A percentile compares a stretch with the other conserved stretches of the same genome.
phyloP scores from a whole-genome alignment of 2,888 invertebrate species.

The Liposcelis brunnea region DNA sequence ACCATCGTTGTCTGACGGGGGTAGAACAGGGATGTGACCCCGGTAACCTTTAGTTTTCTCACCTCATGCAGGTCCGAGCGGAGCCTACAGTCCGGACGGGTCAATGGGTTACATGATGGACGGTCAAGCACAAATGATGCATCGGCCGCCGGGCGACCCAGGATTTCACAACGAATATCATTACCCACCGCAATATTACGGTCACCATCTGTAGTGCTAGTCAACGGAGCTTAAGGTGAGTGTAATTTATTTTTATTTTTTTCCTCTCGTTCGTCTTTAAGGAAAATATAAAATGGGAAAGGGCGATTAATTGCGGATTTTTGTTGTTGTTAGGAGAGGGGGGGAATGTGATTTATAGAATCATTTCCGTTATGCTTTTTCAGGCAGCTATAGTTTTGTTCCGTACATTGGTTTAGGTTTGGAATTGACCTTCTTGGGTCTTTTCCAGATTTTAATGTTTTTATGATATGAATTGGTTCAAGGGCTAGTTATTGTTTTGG shows the following conservation, averaged over 20 bases:
- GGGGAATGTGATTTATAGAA: conserved; percentile 13
- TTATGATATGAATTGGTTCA: too few species aligned
- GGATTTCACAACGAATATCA: conserved; percentile 90
- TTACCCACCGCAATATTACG: conserved; percentile 84
- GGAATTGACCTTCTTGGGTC: too few species aligned
- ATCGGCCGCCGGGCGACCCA: conserved; percentile 83
- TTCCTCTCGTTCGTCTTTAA: conserved; percentile 15
- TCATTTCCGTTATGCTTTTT: conserved; percentile 15
- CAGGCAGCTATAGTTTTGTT: too few species aligned
- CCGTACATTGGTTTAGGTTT: too few species aligned
- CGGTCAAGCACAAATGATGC: conserved; percentile 89
- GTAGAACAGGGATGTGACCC: conserved; percentile 37
- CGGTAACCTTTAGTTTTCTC: conserved; percentile 61
- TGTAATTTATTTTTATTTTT: too few species aligned
- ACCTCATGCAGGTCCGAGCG: conserved; percentile 87
- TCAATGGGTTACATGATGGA: conserved; percentile 90
- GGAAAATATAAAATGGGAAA: conserved; percentile 18
- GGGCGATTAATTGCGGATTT: too few species aligned
- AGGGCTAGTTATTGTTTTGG: too few species aligned
- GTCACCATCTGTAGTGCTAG: conserved; percentile 61
- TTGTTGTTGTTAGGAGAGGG: conserved; percentile 1
- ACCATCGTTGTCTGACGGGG: conserved; percentile 20
- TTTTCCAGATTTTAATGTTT: too few species aligned
- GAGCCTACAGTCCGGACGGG: conserved; percentile 90
- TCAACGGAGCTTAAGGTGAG: conserved; percentile 5